Percentiles rank a stretch among this genome's conserved stretches.
Conservation (phyloP, 2,113 vertebrate species). For the Diglossa brunneiventris region DNA sequence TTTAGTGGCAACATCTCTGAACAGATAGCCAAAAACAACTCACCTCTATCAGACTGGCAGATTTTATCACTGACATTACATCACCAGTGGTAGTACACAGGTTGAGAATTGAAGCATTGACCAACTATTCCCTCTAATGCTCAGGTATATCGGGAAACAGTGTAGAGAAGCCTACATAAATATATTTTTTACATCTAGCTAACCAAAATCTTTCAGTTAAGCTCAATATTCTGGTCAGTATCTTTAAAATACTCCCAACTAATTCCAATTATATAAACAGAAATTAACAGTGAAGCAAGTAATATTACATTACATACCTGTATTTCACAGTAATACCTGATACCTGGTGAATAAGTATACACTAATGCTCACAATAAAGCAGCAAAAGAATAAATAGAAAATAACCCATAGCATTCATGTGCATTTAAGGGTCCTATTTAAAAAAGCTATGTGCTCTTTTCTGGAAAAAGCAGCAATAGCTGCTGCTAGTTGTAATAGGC, state of each 20-base stretch:
- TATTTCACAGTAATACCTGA: not conserved
- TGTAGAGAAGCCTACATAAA: not conserved
- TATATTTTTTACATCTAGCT: not conserved
- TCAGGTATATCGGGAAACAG: not conserved
- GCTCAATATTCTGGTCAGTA: not conserved
- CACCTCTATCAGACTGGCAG: not conserved
- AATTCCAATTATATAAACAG: not conserved
- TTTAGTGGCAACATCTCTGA: not conserved
- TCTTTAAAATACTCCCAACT: not conserved
- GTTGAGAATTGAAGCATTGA: not conserved
- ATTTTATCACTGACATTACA: not conserved
- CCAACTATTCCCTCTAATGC: not conserved
- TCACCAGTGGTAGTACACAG: not conserved
- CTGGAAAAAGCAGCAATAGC: not conserved
- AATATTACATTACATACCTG: not conserved
- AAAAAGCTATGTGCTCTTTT: not conserved
- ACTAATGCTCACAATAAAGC: not conserved
- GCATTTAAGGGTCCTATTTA: not conserved
- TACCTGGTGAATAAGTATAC: not conserved
- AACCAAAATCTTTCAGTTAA: not conserved
- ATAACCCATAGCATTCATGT: not conserved
- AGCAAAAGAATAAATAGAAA: not conserved
- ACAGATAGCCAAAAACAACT: not conserved
- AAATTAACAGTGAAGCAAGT: not conserved
- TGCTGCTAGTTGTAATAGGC: not conserved